Percentiles rank a stretch among this genome's conserved stretches.
Evolutionary conservation across 92 coral and sea anemone genomes (phyloP).

Genomic region (Phenganax subtilis): DNA sequence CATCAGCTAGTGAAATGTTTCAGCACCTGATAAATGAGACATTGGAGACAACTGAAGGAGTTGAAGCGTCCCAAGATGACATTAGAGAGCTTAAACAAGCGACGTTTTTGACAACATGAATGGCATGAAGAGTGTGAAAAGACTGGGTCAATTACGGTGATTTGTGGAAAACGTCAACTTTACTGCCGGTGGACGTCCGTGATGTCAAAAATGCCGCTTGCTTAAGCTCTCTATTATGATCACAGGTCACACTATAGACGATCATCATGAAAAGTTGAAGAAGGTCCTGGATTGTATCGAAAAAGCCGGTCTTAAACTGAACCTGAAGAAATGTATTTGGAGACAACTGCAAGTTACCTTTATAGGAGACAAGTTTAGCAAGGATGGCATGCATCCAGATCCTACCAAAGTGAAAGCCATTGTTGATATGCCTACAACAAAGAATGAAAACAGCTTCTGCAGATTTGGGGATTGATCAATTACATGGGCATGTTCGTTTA

Average conservation of each 20-base stretch:
- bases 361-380: constrained; percentile 19
- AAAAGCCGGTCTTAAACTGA: constrained; percentile 28
- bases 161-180: too few species aligned
- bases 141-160: too few species aligned
- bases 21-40: constrained; percentile 31
- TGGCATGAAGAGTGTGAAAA: too few species aligned
- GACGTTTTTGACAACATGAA: too few species aligned
- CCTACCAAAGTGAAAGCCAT: constrained; percentile 37
- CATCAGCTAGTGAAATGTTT: constrained; percentile 35
- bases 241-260: constrained; percentile 30
- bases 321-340: constrained; percentile 30
- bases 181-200: too few species aligned
- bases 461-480: constrained; percentile 43
- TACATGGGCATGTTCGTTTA: constrained; percentile 35
- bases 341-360: constrained; percentile 7
- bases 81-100: not conserved
- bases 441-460: constrained; percentile 28
- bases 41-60: constrained; percentile 23
- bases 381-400: constrained; percentile 22
- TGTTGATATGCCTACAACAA: constrained; percentile 35
- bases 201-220: too few species aligned
- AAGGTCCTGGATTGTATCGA: constrained; percentile 5
- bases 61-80: constrained; percentile 31
- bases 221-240: not conserved
- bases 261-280: constrained; percentile 23